Evolutionary conservation across 2,113 vertebrate genomes (phyloP).

Genomic region (Vireo altiloquus): DNA sequence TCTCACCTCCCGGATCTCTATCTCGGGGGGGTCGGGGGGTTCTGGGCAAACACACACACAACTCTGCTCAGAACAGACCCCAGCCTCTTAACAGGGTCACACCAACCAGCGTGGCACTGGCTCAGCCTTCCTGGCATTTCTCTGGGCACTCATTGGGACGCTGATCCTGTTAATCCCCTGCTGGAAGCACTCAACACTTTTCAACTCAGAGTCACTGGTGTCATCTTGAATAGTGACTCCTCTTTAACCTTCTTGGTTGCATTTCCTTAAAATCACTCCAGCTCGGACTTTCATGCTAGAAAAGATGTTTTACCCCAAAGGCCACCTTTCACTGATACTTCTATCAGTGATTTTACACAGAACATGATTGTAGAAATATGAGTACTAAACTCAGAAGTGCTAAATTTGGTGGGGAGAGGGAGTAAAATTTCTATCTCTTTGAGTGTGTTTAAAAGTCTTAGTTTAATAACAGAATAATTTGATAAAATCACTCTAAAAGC

Average conservation of each 20-base stretch:
- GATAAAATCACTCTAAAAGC: not conserved
- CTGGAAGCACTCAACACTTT: not conserved
- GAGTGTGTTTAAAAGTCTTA: not conserved
- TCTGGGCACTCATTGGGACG: not conserved
- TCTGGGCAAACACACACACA: constrained; percentile 70
- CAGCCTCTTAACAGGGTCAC: accelerated
- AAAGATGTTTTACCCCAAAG: not conserved
- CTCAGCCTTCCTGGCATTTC: not conserved
- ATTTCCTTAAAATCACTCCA: not conserved
- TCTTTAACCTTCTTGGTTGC: not conserved
- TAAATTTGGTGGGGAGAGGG: not conserved
- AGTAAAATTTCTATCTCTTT: not conserved
- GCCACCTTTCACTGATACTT: accelerated
- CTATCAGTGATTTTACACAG: not conserved
- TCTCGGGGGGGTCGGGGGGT: constrained; percentile 92
- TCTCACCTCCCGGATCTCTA: constrained; percentile 95
- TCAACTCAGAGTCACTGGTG: not conserved
- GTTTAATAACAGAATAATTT: not conserved
- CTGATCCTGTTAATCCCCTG: not conserved
- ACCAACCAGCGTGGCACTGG: not conserved
- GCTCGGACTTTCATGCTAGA: not conserved
- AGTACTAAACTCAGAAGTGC: not conserved
- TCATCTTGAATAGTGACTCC: not conserved
- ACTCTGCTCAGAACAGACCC: not conserved
- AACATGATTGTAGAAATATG: not conserved